Base-by-base conservation (phyloP, 1,140 invertebrate genomes). In the Diploscapter pachys region DNA sequence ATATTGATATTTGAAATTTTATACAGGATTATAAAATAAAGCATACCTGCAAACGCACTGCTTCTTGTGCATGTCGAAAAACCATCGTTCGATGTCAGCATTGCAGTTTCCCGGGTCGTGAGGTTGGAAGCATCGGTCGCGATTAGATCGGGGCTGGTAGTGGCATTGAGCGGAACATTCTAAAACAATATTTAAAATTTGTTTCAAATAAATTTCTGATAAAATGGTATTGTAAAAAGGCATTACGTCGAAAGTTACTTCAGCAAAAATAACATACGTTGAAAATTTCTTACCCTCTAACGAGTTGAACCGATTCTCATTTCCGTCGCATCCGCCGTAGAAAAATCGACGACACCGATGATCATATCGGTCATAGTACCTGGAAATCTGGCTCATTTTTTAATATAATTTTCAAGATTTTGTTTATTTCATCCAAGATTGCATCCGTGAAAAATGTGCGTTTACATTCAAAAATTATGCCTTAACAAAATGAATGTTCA, bases 261-360 rank as follows among this genome's bases (percentile, higher is more conserved):
- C 71, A 31, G 11, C 48, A 9, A 49, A 52, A n/a, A 11, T 8
- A 72, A 71, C 49, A 72, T 5, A 66, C n/a, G 4, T 71, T 72
- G 8, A 72, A 9, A 70, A 70, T 9, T 11, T 11, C 9, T 65
- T 9, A 80, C 79, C 79, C 72, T 73, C 73, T 54, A 73, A 66
- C 3, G 79, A 13, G n/a, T 65, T 50, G 59, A 79, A 80, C 49
- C 91, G 91, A 89, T 96, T 96, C 82, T 88, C 89, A 88, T 95
- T 97, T 76, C 93, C 94, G 80, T 90, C 91, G 88, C 94, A 95
- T 76, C 94, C 94, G 72, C 90, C 91, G 88, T 93, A 96, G 89
- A 93, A 94, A 89, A 97, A 97, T 63, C 93, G 92, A 88, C 92
- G 89, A 89, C 95, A 97, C 73, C 91, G 89, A 85, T 93, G 92